Base-by-base conservation (phyloP, 1,140 invertebrate genomes). In the Bombus confusus region DNA sequence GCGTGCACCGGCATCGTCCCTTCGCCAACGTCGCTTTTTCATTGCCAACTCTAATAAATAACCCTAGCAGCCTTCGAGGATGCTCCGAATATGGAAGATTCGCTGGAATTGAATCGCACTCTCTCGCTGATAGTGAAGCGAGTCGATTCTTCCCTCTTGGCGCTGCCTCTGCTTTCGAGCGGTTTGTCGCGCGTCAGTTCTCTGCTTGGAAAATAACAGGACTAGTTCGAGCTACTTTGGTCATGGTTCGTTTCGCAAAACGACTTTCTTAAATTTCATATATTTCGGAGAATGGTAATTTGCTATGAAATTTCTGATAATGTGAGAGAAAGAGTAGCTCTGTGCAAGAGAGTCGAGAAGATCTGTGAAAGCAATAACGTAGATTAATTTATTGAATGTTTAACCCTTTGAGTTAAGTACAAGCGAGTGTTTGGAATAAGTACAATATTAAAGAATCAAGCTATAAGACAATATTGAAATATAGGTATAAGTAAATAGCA, bases 11-110 rank as follows among this genome's bases (percentile, higher is more conserved):
- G 31, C n/a, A 12, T 31, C 22, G 9, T 22, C 59, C 43, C 66
- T 52, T 69, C 25, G 22, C 1, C 12, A 18, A 34, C 41, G 18
- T 28, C 37, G 43, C 47, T 66, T 43, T 59, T 68, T 82, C 59
- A 62, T 83, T 37, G 37, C 34, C 18, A 62, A 34, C 85, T 13
- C 37, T 15, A 37, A 86, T 77, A 86, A 72, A 83, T 80, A 85
- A 73, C 22, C 31, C 25, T 31, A 47, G 13, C 25, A 18, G 31
- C 9, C 22, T n/a, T 41, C 34, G 73, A 43, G 52, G 18, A 74
- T 78, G n/a, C 43, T 13, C 74, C 75, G 47, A 73, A 84, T 86
- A 86, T 73, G 85, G 85, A 57, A 83, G 57, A 86, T 71, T 31
- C 81, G 28, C 43, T 8, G 52, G 52, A 62, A 85, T 80, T 73